phyloP scores from a whole-genome alignment of 1,140 invertebrate species.

The Rhynchophorus ferrugineus region DNA sequence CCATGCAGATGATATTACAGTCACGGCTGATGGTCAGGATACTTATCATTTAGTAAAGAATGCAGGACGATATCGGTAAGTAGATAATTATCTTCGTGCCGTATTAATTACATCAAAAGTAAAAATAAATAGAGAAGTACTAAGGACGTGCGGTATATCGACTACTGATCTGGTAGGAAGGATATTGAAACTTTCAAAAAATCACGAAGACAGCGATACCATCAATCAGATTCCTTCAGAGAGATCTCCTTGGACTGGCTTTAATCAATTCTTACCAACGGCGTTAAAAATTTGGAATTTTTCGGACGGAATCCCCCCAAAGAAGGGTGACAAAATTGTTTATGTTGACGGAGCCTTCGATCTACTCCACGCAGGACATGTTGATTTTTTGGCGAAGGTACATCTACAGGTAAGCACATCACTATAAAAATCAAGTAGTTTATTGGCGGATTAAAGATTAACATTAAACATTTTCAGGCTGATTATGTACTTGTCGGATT shows the following conservation, averaged over 20 bases:
- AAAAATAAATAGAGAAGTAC: conserved; percentile 67
- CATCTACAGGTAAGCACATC: conserved; percentile 44
- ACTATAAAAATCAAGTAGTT: too few species aligned
- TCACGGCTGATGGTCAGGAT: conserved; percentile 91
- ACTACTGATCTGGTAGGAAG: conserved; percentile 95
- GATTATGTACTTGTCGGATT: conserved; percentile 98
- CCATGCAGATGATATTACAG: conserved; percentile 97
- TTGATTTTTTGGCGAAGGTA: conserved; percentile 92
- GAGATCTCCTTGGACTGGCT: conserved; percentile 91
- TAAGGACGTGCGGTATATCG: conserved; percentile 87
- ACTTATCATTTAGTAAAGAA: conserved; percentile 90
- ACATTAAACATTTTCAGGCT: conserved; percentile 52
- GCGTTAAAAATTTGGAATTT: conserved; percentile 98
- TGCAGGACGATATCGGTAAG: conserved; percentile 77
- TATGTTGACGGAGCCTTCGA: conserved; percentile 99
- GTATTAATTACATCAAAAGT: background rate
- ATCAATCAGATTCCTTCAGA: conserved; percentile 79
- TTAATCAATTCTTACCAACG: conserved; percentile 95
- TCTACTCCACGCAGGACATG: conserved; percentile 95
- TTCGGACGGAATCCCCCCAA: conserved; percentile 85
- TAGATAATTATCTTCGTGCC: background rate
- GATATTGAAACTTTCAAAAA: conserved; percentile 90
- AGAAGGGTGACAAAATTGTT: conserved; percentile 84
- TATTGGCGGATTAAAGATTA: too few species aligned
- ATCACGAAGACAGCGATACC: conserved; percentile 75